These are phyloP conservation scores for Phoenicopterus ruber DNA, from an alignment of 2,113 vertebrate species.

Conservation along the genomic window DNA sequence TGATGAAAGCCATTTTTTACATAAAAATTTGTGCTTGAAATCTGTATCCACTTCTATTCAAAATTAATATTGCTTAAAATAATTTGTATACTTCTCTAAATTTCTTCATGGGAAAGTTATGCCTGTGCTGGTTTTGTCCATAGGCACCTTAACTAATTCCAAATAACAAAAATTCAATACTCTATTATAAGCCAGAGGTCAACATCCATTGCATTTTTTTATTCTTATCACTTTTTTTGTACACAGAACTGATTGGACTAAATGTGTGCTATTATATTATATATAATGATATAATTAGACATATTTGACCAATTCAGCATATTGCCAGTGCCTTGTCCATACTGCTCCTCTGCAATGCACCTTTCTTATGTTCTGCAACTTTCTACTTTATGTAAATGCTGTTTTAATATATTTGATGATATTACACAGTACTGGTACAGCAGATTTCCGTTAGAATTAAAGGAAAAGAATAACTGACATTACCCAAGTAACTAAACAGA, in stretches of 20 bases:
- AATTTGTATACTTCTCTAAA: background rate
- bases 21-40: background rate
- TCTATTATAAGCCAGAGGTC: background rate
- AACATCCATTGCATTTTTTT: background rate
- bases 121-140: background rate
- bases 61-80: background rate
- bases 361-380: background rate
- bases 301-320: background rate
- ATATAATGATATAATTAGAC: background rate
- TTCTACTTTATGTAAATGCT: background rate
- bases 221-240: background rate
- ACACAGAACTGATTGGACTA: background rate
- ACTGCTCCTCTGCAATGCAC: background rate
- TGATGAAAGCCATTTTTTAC: background rate
- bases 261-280: background rate
- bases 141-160: background rate
- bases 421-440: background rate
- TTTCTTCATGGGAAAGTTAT: background rate
- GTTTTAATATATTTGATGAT: background rate
- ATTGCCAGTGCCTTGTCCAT: background rate
- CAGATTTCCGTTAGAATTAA: background rate
- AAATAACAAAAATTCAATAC: background rate
- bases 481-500: background rate
- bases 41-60: background rate
- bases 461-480: background rate